Evolutionary conservation across 2,113 vertebrate species (phyloP), one percentile per base, ranked within the genome.

Genomic region (western clawed frog (Xenopus tropicalis)): DNA sequence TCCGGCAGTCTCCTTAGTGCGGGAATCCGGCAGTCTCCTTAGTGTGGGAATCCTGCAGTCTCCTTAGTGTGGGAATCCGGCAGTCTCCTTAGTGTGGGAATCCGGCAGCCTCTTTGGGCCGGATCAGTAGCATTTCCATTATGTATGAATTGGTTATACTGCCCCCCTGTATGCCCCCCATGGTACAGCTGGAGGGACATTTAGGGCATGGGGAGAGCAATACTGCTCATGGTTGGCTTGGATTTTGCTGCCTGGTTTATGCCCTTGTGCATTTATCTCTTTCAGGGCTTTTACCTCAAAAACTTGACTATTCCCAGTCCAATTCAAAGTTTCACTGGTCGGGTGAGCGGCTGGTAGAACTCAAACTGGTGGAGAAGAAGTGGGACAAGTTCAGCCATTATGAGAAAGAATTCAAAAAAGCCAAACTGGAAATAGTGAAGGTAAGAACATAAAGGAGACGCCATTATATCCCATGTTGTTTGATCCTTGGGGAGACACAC

Each of bases 371-470:
- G 58, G 82, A 78, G 1, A 22, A 61, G 0, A 1, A 78, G 16
- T 61, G 71, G 25, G 74, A 62, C 29, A 72, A 78, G 56, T 61
- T 78, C 1, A 81, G 77, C 14, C 10, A 85, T 1, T 80, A 1
- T 77, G 12, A 29, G 10, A 57, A 52, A 22, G 5, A 29, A 17
- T 84, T 92, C 22, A 66, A 25, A 74, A 79, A 71, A 37, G 48
- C 22, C 5, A 78, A 81, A 11, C 85, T 94, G 65, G 0, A 0
- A 0, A 12, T 93, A 67, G 10, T 86, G 42, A 92, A 90, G 89
- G 93, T 93, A 90, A 82, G 10, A 16, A 23, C 59, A 12, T 23
- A 22, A 25, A 23, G 7, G 21, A 37, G 29, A 37, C 29, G 5
- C 29, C 10, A 9, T 9, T 37, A 37, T 37, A 8, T 37, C 5